Conservation (phyloP, 2,797 vertebrate genomes). For the Oryzias sinensis region DNA sequence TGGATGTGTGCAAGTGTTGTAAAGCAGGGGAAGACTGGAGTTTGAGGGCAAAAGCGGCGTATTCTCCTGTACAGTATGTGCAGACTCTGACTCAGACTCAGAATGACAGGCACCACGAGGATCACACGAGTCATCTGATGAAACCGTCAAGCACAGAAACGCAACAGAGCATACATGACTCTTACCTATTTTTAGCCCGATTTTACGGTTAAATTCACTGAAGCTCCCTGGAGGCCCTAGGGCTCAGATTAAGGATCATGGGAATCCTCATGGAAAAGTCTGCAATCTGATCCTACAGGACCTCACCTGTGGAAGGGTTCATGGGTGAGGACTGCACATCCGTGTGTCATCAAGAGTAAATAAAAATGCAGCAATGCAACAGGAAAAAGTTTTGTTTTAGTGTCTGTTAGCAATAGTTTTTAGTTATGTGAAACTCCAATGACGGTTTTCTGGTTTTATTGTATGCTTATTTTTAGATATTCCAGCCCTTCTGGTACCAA, state of each 20-base stretch:
- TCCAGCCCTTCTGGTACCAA: no score
- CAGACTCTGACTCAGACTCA: constrained; percentile 3
- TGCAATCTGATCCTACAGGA: no score
- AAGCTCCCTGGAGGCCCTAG: not conserved
- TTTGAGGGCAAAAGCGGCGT: not conserved
- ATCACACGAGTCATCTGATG: constrained; percentile 17
- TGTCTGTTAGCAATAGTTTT: no score
- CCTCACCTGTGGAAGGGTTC: no score
- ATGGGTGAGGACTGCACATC: no score
- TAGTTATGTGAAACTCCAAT: no score
- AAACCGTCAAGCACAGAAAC: constrained; percentile 5
- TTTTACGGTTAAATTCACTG: not conserved
- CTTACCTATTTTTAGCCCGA: not conserved
- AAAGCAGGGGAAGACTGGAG: not conserved
- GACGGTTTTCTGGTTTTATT: no score
- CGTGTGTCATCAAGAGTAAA: no score
- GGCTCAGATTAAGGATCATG: not conserved
- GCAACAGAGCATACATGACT: not conserved
- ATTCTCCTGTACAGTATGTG: not conserved
- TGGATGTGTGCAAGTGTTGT: not conserved
- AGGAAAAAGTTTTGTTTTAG: no score
- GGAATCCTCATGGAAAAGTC: not conserved
- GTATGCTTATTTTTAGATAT: no score
- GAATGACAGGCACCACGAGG: constrained; percentile 1
- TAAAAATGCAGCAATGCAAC: no score